phyloP scores from a whole-genome alignment of 1,140 invertebrate genomes.

The Sitophilus oryzae region DNA sequence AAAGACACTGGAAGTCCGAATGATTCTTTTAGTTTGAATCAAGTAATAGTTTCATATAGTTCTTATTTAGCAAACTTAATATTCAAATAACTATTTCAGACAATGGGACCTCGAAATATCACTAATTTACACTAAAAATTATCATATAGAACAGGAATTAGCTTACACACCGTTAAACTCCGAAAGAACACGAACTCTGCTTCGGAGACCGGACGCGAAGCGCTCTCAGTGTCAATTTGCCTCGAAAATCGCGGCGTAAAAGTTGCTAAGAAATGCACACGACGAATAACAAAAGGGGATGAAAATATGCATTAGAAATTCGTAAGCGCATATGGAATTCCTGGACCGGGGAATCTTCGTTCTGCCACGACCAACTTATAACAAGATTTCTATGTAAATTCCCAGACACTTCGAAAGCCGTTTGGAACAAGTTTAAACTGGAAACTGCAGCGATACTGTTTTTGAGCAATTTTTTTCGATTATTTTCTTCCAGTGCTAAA shows the following conservation, averaged over 20 bases:
- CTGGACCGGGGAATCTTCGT: constrained; percentile 3
- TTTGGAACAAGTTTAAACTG: too few species aligned
- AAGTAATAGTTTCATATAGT: too few species aligned
- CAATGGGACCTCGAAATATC: too few species aligned
- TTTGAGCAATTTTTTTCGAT: too few species aligned
- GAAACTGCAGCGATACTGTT: too few species aligned
- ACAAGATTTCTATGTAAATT: constrained; percentile 19
- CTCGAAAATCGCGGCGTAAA: not conserved
- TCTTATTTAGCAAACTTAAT: too few species aligned
- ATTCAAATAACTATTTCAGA: too few species aligned
- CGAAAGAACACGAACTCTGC: not conserved
- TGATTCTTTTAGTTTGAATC: too few species aligned
- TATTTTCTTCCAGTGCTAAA: too few species aligned
- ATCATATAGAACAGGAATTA: not conserved
- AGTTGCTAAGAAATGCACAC: not conserved
- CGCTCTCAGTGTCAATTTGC: not conserved
- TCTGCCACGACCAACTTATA: constrained; percentile 9
- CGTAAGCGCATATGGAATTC: not conserved
- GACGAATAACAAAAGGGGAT: not conserved
- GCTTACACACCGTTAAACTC: not conserved
- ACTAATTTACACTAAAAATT: too few species aligned
- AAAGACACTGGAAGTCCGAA: too few species aligned
- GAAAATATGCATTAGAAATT: constrained; percentile 10
- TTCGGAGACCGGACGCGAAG: not conserved
- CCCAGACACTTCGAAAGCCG: constrained; percentile 2